These are phyloP conservation scores for Nemotelus nigrinus DNA, from an alignment of 2,888 invertebrate species.

Conservation along the genomic window DNA sequence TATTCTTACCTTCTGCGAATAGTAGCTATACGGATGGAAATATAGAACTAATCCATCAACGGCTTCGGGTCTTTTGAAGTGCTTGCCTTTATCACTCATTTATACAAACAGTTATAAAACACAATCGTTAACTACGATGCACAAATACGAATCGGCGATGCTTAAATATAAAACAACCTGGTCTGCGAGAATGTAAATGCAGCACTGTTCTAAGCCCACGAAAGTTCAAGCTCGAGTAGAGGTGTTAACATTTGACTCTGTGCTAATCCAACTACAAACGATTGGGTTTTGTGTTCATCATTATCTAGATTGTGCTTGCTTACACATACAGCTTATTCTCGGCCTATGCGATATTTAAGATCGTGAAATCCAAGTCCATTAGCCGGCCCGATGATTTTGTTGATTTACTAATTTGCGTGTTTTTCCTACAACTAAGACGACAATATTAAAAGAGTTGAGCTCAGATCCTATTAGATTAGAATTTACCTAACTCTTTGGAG, in stretches of 20 bases:
- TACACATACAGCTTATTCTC: too few relatives aligned
- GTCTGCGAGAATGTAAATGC: background rate
- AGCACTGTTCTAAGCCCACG: background rate
- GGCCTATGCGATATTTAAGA: too few relatives aligned
- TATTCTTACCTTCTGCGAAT: slow-evolving; percentile 78
- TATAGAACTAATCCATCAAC: slow-evolving; percentile 69
- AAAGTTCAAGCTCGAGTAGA: background rate
- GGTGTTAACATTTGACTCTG: background rate
- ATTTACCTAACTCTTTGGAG: too few relatives aligned
- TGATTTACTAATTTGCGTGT: slow-evolving; percentile 36
- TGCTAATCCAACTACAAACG: slow-evolving; percentile 7
- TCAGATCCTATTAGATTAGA: too few relatives aligned
- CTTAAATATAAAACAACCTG: background rate
- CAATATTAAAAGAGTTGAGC: too few relatives aligned
- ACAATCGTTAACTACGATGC: background rate
- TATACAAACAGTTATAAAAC: slow-evolving; percentile 18
- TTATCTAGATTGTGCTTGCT: slow-evolving; percentile 22
- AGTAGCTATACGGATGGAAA: slow-evolving; percentile 77
- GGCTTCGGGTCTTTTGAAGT: slow-evolving; percentile 60
- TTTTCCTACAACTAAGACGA: background rate
- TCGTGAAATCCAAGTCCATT: background rate
- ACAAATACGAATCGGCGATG: background rate
- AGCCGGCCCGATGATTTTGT: slow-evolving; percentile 22
- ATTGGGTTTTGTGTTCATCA: background rate
- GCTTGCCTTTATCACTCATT: slow-evolving; percentile 49